Conservation (phyloP, 2,113 vertebrate species). For the Haemorhous mexicanus region DNA sequence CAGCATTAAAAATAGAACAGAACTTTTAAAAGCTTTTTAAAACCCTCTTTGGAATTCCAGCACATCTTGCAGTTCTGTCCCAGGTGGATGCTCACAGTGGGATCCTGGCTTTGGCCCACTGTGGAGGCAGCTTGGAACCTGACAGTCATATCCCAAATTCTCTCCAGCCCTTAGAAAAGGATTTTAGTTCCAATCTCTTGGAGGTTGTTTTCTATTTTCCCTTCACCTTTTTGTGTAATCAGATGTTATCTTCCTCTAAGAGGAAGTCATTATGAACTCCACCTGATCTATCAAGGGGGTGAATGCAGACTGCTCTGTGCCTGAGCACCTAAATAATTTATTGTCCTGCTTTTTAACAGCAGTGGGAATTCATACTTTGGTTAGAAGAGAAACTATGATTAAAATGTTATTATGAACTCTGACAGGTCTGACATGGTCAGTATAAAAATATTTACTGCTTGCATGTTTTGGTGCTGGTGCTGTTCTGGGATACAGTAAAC, state of each 20-base stretch:
- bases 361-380: not conserved
- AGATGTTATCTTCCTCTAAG: not conserved
- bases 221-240: not conserved
- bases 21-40: not conserved
- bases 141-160: not conserved
- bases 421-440: not conserved
- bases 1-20: not conserved
- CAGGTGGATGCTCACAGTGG: not conserved
- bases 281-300: not conserved
- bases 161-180: not conserved
- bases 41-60: not conserved
- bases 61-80: not conserved
- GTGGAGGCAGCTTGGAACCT: not conserved
- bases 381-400: not conserved
- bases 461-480: not conserved
- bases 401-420: not conserved
- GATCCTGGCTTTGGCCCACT: not conserved
- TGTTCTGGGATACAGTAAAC: not conserved
- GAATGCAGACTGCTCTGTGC: not conserved
- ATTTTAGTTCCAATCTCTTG: not conserved
- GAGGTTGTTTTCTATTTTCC: not conserved
- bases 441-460: not conserved
- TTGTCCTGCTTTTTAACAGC: not conserved
- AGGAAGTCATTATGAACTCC: not conserved
- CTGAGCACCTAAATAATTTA: not conserved